A percentile compares a stretch with the other conserved stretches of the same genome.
Conservation (phyloP, 2,797 vertebrate genomes). For the Lepilemur ruficaudatus region DNA sequence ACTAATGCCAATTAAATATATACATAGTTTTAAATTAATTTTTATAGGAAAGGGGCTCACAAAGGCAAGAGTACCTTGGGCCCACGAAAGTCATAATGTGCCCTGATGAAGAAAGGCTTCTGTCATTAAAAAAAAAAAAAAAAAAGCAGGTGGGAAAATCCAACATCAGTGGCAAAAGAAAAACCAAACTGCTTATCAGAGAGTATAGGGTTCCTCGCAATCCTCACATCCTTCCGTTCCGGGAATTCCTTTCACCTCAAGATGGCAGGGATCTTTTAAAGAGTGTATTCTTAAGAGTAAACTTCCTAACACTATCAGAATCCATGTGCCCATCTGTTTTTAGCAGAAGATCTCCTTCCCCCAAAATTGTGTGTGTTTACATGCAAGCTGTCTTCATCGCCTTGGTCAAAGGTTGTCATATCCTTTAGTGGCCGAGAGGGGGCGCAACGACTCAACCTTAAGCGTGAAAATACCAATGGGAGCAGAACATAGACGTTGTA, state of each 20-base stretch:
- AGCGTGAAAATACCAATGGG: background rate
- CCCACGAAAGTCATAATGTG: background rate
- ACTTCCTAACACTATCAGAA: background rate
- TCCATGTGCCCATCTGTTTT: background rate
- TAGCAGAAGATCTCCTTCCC: background rate
- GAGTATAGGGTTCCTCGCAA: background rate
- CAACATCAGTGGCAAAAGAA: background rate
- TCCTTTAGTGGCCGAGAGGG: background rate
- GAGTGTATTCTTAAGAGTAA: background rate
- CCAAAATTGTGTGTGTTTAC: background rate
- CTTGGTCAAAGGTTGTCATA: background rate
- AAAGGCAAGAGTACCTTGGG: background rate
- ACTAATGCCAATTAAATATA: background rate
- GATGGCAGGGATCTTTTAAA: background rate
- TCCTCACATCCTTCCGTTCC: background rate
- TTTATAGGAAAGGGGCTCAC: background rate
- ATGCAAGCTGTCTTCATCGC: background rate
- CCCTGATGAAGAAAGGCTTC: background rate
- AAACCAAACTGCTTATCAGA: background rate
- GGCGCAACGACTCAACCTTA: slow-evolving; percentile 20
- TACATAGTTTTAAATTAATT: background rate
- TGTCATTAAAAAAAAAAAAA: background rate
- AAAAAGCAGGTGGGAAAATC: too few relatives aligned
- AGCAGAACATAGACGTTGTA: background rate
- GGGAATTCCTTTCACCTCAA: background rate